Evolutionary conservation across 2,113 vertebrate genomes (phyloP).

Genomic region (Peromyscus maniculatus): DNA sequence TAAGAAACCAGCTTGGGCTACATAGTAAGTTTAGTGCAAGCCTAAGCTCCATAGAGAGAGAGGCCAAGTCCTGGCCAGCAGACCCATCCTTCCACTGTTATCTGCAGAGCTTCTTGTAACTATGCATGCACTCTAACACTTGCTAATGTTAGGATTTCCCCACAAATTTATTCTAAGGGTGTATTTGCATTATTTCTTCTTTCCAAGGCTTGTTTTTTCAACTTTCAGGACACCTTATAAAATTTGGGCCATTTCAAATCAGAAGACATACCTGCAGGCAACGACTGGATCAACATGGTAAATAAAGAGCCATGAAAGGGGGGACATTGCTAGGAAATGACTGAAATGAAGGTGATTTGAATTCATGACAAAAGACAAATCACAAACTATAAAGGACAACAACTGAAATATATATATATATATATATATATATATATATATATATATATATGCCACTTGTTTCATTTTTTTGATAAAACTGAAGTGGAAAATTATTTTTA

Average conservation of each 20-base stretch:
- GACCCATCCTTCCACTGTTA: neutral
- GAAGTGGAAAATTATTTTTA: neutral
- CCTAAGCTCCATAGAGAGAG: neutral
- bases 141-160: neutral
- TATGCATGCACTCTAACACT: neutral
- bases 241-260: too few relatives aligned
- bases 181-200: neutral
- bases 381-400: neutral
- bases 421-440: neutral
- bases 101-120: neutral
- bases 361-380: neutral
- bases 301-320: neutral
- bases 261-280: neutral
- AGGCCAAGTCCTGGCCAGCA: neutral
- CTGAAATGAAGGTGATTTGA: neutral
- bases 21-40: neutral
- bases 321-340: neutral
- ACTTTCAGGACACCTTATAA: neutral
- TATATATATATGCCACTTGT: neutral
- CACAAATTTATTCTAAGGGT: neutral
- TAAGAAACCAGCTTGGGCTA: neutral
- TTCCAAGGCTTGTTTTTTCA: neutral
- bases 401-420: neutral
- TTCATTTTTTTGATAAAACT: neutral
- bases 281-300: neutral